Base-by-base conservation (phyloP, 2,797 vertebrate genomes). In the Cyclopterus lumpus region DNA sequence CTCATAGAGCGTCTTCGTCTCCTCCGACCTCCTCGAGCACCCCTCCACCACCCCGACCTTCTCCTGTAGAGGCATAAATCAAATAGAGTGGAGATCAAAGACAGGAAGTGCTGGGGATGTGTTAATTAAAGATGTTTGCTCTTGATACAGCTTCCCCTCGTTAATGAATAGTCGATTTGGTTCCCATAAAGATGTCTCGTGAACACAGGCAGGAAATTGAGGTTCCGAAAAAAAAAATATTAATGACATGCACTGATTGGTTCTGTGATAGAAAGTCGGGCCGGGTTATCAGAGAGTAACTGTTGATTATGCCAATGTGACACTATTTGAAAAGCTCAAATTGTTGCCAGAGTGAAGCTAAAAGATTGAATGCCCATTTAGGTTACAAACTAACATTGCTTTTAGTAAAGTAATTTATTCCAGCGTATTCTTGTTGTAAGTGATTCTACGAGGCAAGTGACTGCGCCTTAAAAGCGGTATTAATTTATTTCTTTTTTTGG, bases 61-160 rank as follows among this genome's bases (percentile, higher is more conserved):
- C 87, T 77, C 75, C 82, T 70, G 70, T 86, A 54, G 83, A 77
- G 77, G 84, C 81, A 91, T 88, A 77, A 91, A 92, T 94, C 89
- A 88, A 89, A 89, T 57, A 40, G 54, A 53, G 58, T 46, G 54
- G 60, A 86, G 92, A 94, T 95, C 90, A 94, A 93, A 93, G 90
- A 85, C 88, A 86, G 90, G 90, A 91, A 90, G 86, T 90, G 86
- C 78, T 82, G 87, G 80, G 89, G 90, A 91, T 81, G 91, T 93
- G 93, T 94, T 95, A 95, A 96, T 95, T 95, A 95, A 93, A 95
- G 94, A 95, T 94, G 93, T 92, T 94, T 92, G 93, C 92, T 91
- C 86, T 84, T 75, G 94, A 95, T 94, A 93, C 82, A 75, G 85
- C 85, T 84, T 88, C 88, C 82, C 75, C 79, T 75, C 83, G 55